Evolutionary conservation across 2,797 vertebrate genomes (phyloP).

Genomic region (Clarias platycephalus): DNA sequence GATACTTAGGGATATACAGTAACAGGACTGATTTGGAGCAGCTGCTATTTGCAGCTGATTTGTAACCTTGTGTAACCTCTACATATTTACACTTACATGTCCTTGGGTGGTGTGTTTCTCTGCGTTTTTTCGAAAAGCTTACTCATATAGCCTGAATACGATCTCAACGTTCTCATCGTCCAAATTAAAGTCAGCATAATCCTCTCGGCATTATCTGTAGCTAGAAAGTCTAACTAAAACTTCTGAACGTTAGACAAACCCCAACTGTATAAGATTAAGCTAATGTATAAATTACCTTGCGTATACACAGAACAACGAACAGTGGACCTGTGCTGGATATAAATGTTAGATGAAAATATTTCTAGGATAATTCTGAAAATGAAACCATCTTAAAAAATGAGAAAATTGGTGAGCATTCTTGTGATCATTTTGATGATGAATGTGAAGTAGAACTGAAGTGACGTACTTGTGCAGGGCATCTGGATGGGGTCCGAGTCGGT

Average conservation of each 20-base stretch:
- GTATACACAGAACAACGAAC: not conserved
- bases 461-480: constrained; percentile 97
- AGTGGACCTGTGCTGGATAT: too few relatives aligned
- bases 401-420: not conserved
- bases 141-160: not conserved
- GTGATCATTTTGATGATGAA: not conserved
- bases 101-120: not conserved
- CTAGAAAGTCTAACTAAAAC: not conserved
- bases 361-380: not conserved
- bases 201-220: not conserved
- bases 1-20: not conserved
- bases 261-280: too few relatives aligned
- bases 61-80: not conserved
- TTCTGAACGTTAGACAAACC: not conserved
- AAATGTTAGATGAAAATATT: constrained; percentile 1
- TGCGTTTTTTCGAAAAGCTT: not conserved
- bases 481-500: constrained; percentile 89
- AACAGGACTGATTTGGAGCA: not conserved
- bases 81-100: not conserved
- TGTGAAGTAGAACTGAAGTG: not conserved
- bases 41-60: not conserved
- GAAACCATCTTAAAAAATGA: not conserved
- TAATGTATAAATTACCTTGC: not conserved
- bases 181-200: not conserved
- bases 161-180: not conserved